Evolutionary conservation across 2,888 invertebrate species (phyloP).

Genomic region (Agrochola circellaris): DNA sequence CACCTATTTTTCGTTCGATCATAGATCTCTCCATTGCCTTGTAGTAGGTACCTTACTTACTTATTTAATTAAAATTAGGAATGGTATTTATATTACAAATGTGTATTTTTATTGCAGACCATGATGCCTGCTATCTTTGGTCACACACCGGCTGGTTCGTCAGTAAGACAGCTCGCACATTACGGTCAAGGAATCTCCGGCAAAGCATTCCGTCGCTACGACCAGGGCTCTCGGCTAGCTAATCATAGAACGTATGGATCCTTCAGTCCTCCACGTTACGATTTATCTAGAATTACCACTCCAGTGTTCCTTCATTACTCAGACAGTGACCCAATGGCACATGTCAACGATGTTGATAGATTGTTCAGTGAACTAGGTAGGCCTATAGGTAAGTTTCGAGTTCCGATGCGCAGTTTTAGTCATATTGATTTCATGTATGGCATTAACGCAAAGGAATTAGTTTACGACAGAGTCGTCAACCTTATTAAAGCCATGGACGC

Average conservation of each 20-base stretch:
- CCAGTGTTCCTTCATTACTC: constrained; percentile 93
- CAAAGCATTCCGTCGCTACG: constrained; percentile 90
- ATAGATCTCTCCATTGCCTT: constrained; percentile 58
- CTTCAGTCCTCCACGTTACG: constrained; percentile 90
- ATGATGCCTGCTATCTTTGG: constrained; percentile 92
- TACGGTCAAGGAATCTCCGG: constrained; percentile 92
- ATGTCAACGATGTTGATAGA: constrained; percentile 88
- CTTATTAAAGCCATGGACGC: constrained; percentile 80
- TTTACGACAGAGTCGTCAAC: constrained; percentile 90
- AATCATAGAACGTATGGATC: constrained; percentile 90
- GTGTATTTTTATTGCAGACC: constrained; percentile 84
- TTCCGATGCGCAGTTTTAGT: constrained; percentile 91
- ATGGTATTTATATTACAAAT: neutral
- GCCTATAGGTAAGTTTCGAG: constrained; percentile 87
- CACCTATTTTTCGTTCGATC: neutral
- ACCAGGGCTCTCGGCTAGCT: constrained; percentile 85
- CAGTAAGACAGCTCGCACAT: constrained; percentile 93
- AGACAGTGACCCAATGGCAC: constrained; percentile 92
- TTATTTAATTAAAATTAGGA: neutral
- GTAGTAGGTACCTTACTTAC: neutral
- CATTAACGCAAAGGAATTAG: constrained; percentile 90
- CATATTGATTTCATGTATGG: constrained; percentile 94
- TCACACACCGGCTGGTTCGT: constrained; percentile 93
- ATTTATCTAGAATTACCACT: constrained; percentile 89
- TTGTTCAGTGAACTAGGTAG: constrained; percentile 89